Evolutionary conservation across 2,888 invertebrate genomes (phyloP).

Genomic region (Noctua janthe): DNA sequence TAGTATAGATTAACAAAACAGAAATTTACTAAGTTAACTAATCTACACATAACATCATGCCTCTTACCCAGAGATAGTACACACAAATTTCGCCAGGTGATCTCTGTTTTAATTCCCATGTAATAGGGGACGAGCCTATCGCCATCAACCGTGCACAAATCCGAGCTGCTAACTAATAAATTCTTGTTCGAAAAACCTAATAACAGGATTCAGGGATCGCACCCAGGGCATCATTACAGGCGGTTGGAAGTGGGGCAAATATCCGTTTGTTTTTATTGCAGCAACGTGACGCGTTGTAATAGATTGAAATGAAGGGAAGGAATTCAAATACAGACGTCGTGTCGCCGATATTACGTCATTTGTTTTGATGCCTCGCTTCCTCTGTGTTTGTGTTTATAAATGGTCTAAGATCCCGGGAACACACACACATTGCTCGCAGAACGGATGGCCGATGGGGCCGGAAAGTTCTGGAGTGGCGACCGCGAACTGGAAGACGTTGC

Average conservation of each 20-base stretch:
- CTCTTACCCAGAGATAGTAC: background rate
- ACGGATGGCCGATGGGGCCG: too few relatives aligned
- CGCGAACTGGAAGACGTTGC: too few relatives aligned
- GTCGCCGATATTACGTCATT: conserved; percentile 35
- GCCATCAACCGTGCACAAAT: background rate
- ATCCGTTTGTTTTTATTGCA: conserved; percentile 2
- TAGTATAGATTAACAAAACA: too few relatives aligned
- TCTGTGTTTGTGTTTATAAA: conserved; percentile 5
- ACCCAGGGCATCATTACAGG: background rate
- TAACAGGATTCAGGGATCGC: too few relatives aligned
- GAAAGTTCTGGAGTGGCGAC: too few relatives aligned
- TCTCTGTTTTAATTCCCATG: background rate
- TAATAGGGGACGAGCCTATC: background rate
- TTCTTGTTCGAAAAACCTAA: background rate
- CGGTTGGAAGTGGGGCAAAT: background rate
- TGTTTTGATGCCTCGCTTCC: conserved; percentile 8
- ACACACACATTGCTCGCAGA: too few relatives aligned
- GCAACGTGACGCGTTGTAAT: conserved; percentile 4
- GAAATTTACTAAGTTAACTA: too few relatives aligned
- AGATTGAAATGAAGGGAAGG: conserved; percentile 18
- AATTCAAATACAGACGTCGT: conserved; percentile 26
- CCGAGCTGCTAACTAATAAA: background rate
- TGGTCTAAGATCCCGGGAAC: too few relatives aligned
- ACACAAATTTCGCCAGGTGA: background rate
- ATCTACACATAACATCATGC: background rate